Base-by-base conservation (phyloP, 2,113 vertebrate genomes). In the Nesogale talazaci region DNA sequence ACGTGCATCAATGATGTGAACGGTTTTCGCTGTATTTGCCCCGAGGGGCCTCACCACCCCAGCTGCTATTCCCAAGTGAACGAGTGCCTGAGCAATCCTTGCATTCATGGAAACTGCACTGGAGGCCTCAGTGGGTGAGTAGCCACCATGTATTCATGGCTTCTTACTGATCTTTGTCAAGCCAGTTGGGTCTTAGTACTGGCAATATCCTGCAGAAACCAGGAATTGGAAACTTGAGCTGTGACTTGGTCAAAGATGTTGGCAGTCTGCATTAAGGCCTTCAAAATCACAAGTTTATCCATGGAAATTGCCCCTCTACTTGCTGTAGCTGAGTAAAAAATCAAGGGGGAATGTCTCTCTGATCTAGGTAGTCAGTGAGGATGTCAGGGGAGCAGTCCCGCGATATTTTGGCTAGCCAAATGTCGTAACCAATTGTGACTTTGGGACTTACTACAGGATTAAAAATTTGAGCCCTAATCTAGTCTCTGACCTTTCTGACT, bases 61-160 rank as follows among this genome's bases (percentile, higher is more conserved):
- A 97, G 98, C 96, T 99, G 99, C 94, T 98, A 99, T 87, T 97
- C 99, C 0, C 99, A 99, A 95, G 98, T 97, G 1, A 98, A 99
- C 69, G 98, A 99, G 86, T 99, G 99, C 86, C 98, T 98, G 88
- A 98, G 97, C 63, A 98, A 93, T 74, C 99, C 99, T 27, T 99
- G 99, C 69, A 92, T 98, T 56, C 98, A 99, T 0, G 99, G 99
- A 87, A 97, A 98, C 89, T 99, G 99, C 90, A 97, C 98, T 0
- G 98, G 99, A 27, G 97, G 97, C 67, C 97, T 98, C 67, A 98
- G 97, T 0, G 98, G 99, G 99, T 99, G 87, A 93, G 97, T 96
- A 57, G 42, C 63, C 22, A 38, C 46, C 31, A 0, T 3, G 4
- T 7, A 27, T 19, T 20, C 2, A 17, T 9, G 0, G 15, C 16